Evolutionary conservation across 1,140 invertebrate species (phyloP).

Genomic region (Hypsibius dujardini): DNA sequence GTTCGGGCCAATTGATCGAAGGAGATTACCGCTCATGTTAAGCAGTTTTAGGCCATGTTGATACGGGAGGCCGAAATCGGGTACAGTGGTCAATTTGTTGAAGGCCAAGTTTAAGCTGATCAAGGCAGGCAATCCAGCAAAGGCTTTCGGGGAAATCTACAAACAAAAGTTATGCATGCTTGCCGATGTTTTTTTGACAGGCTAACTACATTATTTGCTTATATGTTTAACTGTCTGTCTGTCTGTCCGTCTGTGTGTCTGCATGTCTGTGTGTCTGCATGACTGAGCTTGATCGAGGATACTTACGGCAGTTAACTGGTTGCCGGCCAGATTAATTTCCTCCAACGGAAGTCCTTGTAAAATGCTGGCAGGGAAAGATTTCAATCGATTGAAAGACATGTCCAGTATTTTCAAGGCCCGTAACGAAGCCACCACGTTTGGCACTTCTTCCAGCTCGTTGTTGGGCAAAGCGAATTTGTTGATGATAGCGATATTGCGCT

Average conservation of each 20-base stretch:
- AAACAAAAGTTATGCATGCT: not conserved
- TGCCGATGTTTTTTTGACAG: not conserved
- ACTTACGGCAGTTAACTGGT: not conserved
- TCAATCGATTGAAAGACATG: constrained; percentile 3
- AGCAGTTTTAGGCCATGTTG: not conserved
- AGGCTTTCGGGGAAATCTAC: constrained; percentile 2
- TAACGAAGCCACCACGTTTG: not conserved
- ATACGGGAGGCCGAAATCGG: not conserved
- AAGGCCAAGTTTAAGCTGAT: not conserved
- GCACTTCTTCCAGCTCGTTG: not conserved
- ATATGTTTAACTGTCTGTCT: not conserved
- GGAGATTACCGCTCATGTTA: not conserved
- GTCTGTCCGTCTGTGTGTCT: no score
- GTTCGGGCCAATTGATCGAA: not conserved
- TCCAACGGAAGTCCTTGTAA: not conserved
- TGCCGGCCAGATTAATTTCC: constrained; percentile 8
- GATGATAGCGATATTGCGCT: not conserved
- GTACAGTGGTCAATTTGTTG: not conserved
- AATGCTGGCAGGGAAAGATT: not conserved
- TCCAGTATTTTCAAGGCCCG: not conserved
- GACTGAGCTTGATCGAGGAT: no score
- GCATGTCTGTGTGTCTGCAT: no score
- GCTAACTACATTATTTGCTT: not conserved
- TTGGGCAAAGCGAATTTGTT: not conserved
- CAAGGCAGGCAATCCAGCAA: not conserved